A percentile compares a stretch with the other conserved stretches of the same genome.
Conservation (phyloP, 2,113 vertebrate genomes). For the Suricata suricatta region DNA sequence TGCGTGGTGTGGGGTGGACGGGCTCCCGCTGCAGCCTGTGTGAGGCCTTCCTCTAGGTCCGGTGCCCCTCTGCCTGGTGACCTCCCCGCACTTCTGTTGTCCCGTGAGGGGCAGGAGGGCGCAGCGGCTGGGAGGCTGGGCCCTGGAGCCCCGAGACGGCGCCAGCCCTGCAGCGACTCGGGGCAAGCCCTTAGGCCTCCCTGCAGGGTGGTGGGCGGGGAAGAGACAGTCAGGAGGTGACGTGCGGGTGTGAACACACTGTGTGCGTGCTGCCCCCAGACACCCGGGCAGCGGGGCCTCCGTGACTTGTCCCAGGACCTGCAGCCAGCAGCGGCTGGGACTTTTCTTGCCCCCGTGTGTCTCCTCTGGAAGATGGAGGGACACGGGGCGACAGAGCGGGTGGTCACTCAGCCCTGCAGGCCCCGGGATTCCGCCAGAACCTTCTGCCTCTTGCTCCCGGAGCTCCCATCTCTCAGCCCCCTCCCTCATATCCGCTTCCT, state of each 20-base stretch:
- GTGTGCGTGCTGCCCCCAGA: rapidly evolving
- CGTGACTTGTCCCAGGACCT: not conserved
- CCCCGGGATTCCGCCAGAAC: not conserved
- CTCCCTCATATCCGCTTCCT: not conserved
- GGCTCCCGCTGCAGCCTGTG: not conserved
- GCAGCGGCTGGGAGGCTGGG: not conserved
- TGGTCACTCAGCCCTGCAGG: not conserved
- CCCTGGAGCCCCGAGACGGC: not conserved
- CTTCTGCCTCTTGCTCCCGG: not conserved
- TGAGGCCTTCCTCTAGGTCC: not conserved
- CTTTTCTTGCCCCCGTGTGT: not conserved
- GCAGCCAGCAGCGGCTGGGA: not conserved
- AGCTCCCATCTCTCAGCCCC: too few relatives aligned
- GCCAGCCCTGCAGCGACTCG: rapidly evolving
- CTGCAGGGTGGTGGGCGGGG: not conserved
- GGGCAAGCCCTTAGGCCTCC: not conserved
- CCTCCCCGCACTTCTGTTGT: not conserved
- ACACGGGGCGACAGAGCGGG: rapidly evolving
- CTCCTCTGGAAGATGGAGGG: not conserved
- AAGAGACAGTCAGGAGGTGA: not conserved
- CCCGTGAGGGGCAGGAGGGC: not conserved
- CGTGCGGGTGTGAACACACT: not conserved
- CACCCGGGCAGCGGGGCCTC: not conserved
- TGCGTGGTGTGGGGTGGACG: rapidly evolving
- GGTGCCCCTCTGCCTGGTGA: rapidly evolving